Evolutionary conservation across 2,113 vertebrate species (phyloP).

Genomic region (Syrmaticus mikado): DNA sequence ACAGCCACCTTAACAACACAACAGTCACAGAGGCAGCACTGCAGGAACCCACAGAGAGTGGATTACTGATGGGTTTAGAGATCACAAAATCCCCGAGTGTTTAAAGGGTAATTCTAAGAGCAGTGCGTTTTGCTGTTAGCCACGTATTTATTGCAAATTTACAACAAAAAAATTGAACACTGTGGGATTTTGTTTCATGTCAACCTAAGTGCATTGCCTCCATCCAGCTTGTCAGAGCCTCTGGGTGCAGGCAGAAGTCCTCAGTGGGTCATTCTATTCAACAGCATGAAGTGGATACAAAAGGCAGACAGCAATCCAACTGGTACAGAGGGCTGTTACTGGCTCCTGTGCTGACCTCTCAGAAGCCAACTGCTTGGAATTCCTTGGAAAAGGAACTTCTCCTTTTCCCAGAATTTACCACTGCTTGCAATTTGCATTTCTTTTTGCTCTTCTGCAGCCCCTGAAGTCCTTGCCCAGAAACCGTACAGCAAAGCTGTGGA

Average conservation of each 20-base stretch:
- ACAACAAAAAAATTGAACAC: not conserved
- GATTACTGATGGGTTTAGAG: not conserved
- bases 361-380: not conserved
- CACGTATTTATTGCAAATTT: not conserved
- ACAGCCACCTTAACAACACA: rapidly evolving
- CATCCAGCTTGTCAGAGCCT: not conserved
- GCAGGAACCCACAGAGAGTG: rapidly evolving
- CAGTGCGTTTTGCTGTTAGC: not conserved
- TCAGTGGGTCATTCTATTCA: not conserved
- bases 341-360: not conserved
- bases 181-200: not conserved
- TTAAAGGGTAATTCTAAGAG: not conserved
- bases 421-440: not conserved
- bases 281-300: not conserved
- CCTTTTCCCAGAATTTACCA: rapidly evolving
- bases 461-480: slow-evolving; percentile 92
- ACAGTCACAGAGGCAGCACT: not conserved
- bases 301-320: not conserved
- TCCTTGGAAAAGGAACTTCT: too few relatives aligned
- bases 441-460: slow-evolving; percentile 79
- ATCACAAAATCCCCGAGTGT: not conserved
- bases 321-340: not conserved
- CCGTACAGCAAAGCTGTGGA: slow-evolving; percentile 96
- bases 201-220: not conserved
- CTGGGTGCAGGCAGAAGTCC: not conserved